A percentile compares a stretch with the other conserved stretches of the same genome.
These are phyloP conservation scores for Hypercompe scribonia DNA, from an alignment of 2,888 invertebrate genomes.

Conservation along the genomic window DNA sequence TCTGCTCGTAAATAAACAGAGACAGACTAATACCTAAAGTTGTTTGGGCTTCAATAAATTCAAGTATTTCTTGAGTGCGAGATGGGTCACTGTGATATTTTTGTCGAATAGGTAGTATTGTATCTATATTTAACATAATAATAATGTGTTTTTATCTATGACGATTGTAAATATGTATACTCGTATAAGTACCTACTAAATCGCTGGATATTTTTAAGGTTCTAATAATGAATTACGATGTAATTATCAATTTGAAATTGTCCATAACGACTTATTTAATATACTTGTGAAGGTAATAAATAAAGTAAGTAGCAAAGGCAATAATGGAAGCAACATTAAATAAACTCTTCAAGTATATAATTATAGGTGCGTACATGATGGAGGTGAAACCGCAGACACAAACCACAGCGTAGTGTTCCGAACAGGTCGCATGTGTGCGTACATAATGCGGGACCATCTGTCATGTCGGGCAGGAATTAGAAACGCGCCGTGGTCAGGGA, in stretches of 20 bases:
- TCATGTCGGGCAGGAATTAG: constrained; percentile 20
- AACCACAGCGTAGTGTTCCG: constrained; percentile 9
- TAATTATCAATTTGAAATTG: neutral
- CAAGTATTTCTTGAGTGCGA: neutral
- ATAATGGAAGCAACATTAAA: neutral
- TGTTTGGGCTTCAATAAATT: neutral
- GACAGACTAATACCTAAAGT: neutral
- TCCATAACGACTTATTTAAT: neutral
- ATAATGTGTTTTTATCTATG: too few species aligned
- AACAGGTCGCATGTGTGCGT: constrained; percentile 11
- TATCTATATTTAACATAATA: too few species aligned
- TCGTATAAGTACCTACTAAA: too few species aligned
- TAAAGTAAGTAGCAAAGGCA: neutral
- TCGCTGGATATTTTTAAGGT: too few species aligned
- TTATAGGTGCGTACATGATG: neutral
- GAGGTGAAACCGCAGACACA: constrained; percentile 12
- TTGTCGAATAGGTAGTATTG: too few species aligned
- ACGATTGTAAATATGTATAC: too few species aligned
- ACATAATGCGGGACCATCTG: constrained; percentile 12
- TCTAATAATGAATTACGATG: neutral
- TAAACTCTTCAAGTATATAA: neutral
- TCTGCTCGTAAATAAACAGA: neutral
- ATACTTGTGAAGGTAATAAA: neutral
- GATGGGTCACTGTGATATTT: neutral
- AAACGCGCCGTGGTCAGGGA: constrained; percentile 13